phyloP scores from a whole-genome alignment of 2,888 invertebrate species.

The Melitaea athalia region DNA sequence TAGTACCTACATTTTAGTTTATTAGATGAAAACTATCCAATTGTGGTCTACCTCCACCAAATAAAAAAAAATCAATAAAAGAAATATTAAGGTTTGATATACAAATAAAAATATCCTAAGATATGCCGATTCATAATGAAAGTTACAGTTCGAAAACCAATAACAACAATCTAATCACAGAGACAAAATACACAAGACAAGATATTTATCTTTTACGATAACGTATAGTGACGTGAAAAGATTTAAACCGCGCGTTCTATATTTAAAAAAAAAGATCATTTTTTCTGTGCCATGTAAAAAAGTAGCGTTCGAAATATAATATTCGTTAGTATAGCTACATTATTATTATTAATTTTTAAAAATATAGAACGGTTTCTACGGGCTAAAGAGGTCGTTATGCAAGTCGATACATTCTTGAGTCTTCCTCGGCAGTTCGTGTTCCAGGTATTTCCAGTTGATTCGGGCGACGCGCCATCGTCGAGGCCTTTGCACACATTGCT shows the following conservation, averaged over 20 bases:
- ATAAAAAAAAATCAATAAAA: constrained; percentile 43
- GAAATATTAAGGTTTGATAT: constrained; percentile 29
- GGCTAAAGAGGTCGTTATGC: constrained; percentile 4
- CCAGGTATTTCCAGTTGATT: constrained; percentile 63
- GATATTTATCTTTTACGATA: not conserved
- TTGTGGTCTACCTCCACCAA: constrained; percentile 66
- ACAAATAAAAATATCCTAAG: constrained; percentile 31
- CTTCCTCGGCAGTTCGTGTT: constrained; percentile 27
- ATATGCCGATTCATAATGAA: constrained; percentile 31
- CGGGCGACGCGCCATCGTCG: constrained; percentile 67
- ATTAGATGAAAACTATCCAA: constrained; percentile 30
- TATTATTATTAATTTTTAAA: too few species aligned
- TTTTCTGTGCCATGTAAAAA: too few species aligned
- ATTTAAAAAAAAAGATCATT: too few species aligned
- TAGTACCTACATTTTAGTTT: constrained; percentile 33
- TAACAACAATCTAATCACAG: constrained; percentile 33
- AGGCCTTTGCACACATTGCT: constrained; percentile 80
- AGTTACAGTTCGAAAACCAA: constrained; percentile 34
- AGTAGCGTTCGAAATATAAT: too few species aligned
- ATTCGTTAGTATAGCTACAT: too few species aligned
- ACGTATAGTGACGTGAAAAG: constrained; percentile 9
- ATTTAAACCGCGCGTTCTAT: not conserved
- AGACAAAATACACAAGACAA: constrained; percentile 31
- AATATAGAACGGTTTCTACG: too few species aligned
- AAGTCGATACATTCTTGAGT: constrained; percentile 16